Percentiles rank a stretch among this genome's conserved stretches.
Evolutionary conservation across 2,888 invertebrate genomes (phyloP).

Genomic region (Rambutsinella grinnellia): DNA sequence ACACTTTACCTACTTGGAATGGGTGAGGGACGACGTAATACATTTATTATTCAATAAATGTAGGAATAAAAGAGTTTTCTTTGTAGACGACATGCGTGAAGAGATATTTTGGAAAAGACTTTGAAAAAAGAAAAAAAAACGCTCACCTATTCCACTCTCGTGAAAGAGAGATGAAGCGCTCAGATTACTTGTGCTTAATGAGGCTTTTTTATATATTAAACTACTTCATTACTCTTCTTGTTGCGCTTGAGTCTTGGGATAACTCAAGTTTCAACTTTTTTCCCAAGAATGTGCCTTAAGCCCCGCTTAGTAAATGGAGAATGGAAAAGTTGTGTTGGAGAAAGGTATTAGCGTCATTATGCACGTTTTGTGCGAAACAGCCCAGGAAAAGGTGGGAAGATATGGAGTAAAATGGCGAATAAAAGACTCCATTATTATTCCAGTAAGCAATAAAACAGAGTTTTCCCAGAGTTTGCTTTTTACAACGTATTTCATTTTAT

Average conservation of each 20-base stretch:
- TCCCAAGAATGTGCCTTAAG: conserved; percentile 1
- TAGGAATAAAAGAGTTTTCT: too few species aligned
- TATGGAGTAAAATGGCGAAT: too few species aligned
- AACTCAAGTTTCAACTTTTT: too few species aligned
- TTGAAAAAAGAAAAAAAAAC: conserved; percentile 1
- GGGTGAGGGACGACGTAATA: background rate
- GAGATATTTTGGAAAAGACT: background rate
- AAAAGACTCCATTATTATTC: too few species aligned
- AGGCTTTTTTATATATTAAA: conserved; percentile 39
- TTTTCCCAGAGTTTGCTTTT: too few species aligned
- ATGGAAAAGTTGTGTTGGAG: background rate
- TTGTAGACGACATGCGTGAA: background rate
- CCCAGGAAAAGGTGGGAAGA: too few species aligned
- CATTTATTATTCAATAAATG: too few species aligned
- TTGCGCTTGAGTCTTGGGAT: background rate
- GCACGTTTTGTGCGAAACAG: conserved; percentile 4
- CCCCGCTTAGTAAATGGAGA: background rate
- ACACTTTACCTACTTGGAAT: background rate
- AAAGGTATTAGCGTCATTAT: background rate
- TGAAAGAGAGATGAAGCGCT: conserved; percentile 10
- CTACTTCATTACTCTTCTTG: conserved; percentile 5
- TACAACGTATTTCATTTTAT: too few species aligned
- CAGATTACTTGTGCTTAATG: conserved; percentile 31
- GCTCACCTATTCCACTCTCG: background rate
- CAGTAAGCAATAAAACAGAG: too few species aligned